Base-by-base conservation (phyloP, 2,113 vertebrate species). In the Chrysochloris asiatica region DNA sequence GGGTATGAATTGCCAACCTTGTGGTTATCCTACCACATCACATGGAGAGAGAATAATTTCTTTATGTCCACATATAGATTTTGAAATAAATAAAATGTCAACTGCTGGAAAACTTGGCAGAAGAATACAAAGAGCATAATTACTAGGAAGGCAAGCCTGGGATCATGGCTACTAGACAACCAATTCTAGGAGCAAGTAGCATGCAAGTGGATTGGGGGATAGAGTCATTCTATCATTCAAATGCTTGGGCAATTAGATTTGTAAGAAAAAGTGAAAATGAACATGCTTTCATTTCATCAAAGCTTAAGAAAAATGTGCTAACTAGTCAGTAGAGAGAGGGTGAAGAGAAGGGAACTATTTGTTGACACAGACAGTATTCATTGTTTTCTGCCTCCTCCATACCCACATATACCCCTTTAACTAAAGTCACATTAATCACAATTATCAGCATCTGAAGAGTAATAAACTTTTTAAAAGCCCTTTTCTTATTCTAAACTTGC, bases 151-250 rank as follows among this genome's bases (percentile, higher is more conserved):
- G 77, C 94, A 95, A 95, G 50, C 88, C 89, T 95, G 43, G 59
- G 21, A 63, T 82, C 88, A 78, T 84, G 67, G 88, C 96, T 97
- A 95, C 96, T 92, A 96, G 82, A 96, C 95, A 97, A 97, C 96
- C 72, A 91, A 28, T 80, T 91, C 63, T 80, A 67, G 81, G 89
- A 86, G 95, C 94, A 93, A 95, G 73, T 83, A 90, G 80, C 41
- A 50, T 71, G 81, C 94, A 95, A 95, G 73, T 88, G 86, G 38
- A 94, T 47, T 0, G 47, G 0, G 79, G 79, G 61, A 86, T 78
- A 67, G 91, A 92, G 38, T 54, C 28, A 65, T 90, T 88, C 75
- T 86, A 38, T 93, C 90, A 86, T 88, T 45, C 50, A 96, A 69
- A 76, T 94, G 50, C 47, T 61, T 93, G 91, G 83, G 19, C 81